A percentile compares a stretch with the other conserved stretches of the same genome.
Evolutionary conservation across 2,888 invertebrate genomes (phyloP).

Genomic region (Hydrotaea diabolus): DNA sequence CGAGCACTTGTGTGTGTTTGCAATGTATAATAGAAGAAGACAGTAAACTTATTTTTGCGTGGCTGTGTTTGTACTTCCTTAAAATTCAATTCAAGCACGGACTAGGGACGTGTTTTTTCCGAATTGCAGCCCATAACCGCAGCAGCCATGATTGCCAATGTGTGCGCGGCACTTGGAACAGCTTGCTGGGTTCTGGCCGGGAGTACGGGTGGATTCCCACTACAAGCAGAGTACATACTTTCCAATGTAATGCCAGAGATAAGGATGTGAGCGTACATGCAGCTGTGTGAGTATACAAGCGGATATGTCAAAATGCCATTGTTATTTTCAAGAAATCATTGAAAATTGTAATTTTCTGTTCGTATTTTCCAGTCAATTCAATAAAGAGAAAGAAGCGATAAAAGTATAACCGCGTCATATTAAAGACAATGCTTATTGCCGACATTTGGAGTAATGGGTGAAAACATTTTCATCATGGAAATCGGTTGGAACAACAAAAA

Average conservation of each 20-base stretch:
- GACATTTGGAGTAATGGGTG: constrained; percentile 1
- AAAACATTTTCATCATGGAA: not conserved
- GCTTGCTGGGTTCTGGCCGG: not conserved
- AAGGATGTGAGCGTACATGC: not conserved
- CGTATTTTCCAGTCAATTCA: not conserved
- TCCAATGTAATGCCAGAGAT: not conserved
- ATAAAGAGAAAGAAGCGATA: not conserved
- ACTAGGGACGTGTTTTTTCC: constrained; percentile 50
- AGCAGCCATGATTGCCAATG: constrained; percentile 14
- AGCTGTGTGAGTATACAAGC: not conserved
- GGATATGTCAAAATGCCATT: constrained; percentile 39
- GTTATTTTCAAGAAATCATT: constrained; percentile 27
- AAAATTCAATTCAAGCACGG: constrained; percentile 57
- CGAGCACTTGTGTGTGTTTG: not conserved
- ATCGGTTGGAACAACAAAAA: no score
- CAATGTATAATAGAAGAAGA: not conserved
- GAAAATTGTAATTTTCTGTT: constrained; percentile 16
- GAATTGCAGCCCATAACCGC: constrained; percentile 52
- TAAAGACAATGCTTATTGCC: constrained; percentile 4
- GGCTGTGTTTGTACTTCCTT: constrained; percentile 38
- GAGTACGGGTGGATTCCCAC: not conserved
- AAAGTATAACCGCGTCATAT: constrained; percentile 1
- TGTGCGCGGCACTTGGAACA: not conserved
- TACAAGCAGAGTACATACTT: not conserved
- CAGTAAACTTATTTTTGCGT: constrained; percentile 19